A percentile compares a stretch with the other conserved stretches of the same genome.
Conservation (phyloP, 2,113 vertebrate species). For the Elanoides forficatus region DNA sequence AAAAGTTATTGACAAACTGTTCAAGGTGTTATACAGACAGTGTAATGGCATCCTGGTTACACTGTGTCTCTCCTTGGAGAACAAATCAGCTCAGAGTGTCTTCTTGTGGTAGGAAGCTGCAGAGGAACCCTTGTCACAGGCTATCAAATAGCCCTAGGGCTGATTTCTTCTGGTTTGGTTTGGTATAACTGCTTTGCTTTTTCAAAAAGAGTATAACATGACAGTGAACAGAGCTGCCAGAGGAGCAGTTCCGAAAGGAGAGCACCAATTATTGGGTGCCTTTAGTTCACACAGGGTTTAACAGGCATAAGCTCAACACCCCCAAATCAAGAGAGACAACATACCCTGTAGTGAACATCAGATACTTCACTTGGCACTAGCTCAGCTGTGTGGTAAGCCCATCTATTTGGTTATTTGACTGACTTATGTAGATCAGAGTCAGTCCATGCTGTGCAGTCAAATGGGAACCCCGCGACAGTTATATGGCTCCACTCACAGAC, state of each 20-base stretch:
- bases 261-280: neutral
- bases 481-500: neutral
- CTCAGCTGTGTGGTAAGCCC: neutral
- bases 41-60: neutral
- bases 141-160: neutral
- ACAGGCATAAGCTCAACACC: neutral
- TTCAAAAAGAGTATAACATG: neutral
- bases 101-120: neutral
- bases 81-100: neutral
- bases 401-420: neutral
- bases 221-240: neutral
- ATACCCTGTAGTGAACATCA: neutral
- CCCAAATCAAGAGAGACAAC: neutral
- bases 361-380: neutral
- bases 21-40: neutral
- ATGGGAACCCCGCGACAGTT: neutral
- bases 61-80: neutral
- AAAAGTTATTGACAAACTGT: neutral
- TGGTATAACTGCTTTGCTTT: neutral
- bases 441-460: neutral
- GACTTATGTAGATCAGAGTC: neutral
- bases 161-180: neutral
- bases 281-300: neutral
- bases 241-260: neutral
- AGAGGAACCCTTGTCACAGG: neutral